Conservation (phyloP, 2,888 invertebrate species). For the Hecatera dysodea region DNA sequence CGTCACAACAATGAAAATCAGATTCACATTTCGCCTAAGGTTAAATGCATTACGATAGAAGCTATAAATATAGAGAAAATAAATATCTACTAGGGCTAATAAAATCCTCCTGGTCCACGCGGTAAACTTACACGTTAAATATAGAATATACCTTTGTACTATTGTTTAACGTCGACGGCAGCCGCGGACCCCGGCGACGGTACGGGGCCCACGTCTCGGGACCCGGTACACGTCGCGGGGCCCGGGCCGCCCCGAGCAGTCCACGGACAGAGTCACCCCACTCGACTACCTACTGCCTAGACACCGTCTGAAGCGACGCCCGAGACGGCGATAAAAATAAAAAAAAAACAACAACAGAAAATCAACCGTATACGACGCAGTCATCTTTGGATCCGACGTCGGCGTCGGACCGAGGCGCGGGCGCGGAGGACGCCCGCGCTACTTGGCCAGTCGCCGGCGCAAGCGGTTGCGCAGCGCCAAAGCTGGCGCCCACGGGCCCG, state of each 20-base stretch:
- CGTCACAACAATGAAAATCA: conserved; percentile 77
- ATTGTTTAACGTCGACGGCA: conserved; percentile 80
- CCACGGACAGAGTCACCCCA: conserved; percentile 58
- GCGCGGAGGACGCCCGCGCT: conserved; percentile 67
- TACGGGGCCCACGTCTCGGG: conserved; percentile 42
- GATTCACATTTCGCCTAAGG: conserved; percentile 81
- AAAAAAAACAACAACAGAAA: conserved; percentile 79
- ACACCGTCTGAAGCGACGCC: conserved; percentile 57
- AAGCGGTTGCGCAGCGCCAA: conserved; percentile 85
- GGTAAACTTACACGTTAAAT: conserved; percentile 86
- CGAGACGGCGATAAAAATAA: conserved; percentile 58
- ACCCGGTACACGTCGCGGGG: conserved; percentile 44
- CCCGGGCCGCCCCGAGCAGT: conserved; percentile 49
- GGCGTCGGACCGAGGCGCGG: conserved; percentile 75
- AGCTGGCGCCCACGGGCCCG: conserved; percentile 85
- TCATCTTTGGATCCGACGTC: conserved; percentile 83
- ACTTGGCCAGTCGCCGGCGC: conserved; percentile 85
- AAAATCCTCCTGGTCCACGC: conserved; percentile 87
- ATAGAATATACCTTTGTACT: conserved; percentile 88
- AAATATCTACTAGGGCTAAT: conserved; percentile 86
- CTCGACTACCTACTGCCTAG: conserved; percentile 56
- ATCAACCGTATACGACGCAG: conserved; percentile 84
- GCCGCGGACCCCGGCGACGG: conserved; percentile 57
- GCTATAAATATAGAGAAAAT: conserved; percentile 86
- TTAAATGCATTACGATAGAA: conserved; percentile 86